These are phyloP conservation scores for Myotis davidii DNA, from an alignment of 2,113 vertebrate genomes.

Conservation along the genomic window DNA sequence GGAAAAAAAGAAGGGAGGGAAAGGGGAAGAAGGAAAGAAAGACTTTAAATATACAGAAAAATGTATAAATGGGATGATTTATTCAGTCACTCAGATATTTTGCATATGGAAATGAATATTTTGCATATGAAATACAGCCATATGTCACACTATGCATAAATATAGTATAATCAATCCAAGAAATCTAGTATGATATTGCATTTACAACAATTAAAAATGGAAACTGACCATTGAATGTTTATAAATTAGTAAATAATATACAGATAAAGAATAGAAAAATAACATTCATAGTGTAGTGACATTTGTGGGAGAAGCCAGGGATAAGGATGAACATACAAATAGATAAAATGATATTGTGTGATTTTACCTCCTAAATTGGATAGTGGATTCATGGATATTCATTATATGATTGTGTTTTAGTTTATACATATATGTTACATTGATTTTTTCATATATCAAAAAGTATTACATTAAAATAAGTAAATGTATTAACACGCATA, in stretches of 20 bases:
- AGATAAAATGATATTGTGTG: neutral
- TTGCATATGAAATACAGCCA: neutral
- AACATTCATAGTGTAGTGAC: neutral
- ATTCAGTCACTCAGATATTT: neutral
- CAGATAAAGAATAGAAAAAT: neutral
- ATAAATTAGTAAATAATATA: neutral
- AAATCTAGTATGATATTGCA: neutral
- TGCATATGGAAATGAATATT: neutral
- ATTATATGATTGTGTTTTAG: neutral
- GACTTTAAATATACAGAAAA: neutral
- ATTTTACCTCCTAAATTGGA: neutral
- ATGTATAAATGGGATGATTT: neutral
- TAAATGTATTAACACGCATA: neutral
- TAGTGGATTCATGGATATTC: neutral
- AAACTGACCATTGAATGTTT: neutral
- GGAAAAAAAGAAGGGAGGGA: neutral
- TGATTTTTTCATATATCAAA: neutral
- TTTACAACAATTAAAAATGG: neutral
- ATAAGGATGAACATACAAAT: neutral
- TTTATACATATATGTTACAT: neutral
- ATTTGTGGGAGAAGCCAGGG: neutral
- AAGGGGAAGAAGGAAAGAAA: neutral
- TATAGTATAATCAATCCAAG: neutral
- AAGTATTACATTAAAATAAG: neutral
- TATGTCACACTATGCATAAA: neutral